Evolutionary conservation across 2,113 vertebrate genomes (phyloP).

Genomic region (Pseudorectes ferrugineus): DNA sequence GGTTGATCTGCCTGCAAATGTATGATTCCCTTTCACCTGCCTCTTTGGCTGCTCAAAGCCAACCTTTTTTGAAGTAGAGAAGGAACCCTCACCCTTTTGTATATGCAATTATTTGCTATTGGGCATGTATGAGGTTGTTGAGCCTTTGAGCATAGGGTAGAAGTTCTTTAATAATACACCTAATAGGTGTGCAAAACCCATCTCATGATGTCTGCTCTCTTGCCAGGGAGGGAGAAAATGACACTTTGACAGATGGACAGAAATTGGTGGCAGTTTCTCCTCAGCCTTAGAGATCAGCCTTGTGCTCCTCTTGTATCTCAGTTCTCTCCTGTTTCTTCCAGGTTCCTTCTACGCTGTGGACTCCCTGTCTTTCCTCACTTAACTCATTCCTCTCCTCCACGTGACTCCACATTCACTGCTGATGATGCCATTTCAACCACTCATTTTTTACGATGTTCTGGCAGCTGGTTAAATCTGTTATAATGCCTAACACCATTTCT

Average conservation of each 20-base stretch:
- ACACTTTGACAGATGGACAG: background rate
- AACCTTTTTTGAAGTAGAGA: background rate
- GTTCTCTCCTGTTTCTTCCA: background rate
- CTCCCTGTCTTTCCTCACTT: background rate
- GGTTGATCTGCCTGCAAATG: slow-evolving; percentile 57
- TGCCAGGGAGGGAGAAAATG: background rate
- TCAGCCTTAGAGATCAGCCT: background rate
- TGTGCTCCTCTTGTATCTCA: background rate
- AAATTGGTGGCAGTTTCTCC: background rate
- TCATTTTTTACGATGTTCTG: background rate
- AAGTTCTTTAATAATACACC: slow-evolving; percentile 49
- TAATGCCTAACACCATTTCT: background rate
- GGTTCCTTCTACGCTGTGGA: background rate
- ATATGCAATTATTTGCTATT: slow-evolving; percentile 1
- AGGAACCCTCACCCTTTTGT: background rate
- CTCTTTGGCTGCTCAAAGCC: background rate
- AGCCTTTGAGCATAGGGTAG: slow-evolving; percentile 34
- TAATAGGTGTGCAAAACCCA: slow-evolving; percentile 12
- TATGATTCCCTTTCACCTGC: background rate
- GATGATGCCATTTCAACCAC: background rate
- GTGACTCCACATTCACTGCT: background rate
- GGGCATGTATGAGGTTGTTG: slow-evolving; percentile 19
- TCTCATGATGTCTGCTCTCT: background rate
- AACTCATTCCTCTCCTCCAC: background rate
- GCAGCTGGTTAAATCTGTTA: background rate